These are phyloP conservation scores for Pelodytes ibericus DNA, from an alignment of 2,797 vertebrate genomes.

Conservation along the genomic window DNA sequence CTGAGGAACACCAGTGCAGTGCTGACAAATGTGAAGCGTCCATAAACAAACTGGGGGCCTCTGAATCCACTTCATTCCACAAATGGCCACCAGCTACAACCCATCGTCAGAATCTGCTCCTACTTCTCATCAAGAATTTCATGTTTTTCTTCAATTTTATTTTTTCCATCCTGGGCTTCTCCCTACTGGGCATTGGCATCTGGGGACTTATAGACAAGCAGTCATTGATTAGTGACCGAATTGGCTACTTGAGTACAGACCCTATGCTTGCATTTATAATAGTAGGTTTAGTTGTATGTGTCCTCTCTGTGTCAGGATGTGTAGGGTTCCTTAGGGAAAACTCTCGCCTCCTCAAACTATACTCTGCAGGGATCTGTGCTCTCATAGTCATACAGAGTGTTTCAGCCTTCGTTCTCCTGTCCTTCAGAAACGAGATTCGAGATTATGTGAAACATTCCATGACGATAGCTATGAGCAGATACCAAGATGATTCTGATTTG, in stretches of 20 bases:
- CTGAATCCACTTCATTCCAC: slow-evolving; percentile 6
- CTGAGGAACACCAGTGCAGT: neutral
- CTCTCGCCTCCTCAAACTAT: slow-evolving; percentile 77
- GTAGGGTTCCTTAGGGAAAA: slow-evolving; percentile 82
- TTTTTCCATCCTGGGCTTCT: slow-evolving; percentile 79
- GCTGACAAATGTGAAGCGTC: neutral
- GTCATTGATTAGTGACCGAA: slow-evolving; percentile 71
- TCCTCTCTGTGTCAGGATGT: slow-evolving; percentile 81
- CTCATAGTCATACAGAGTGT: slow-evolving; percentile 74
- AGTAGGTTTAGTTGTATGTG: slow-evolving; percentile 70
- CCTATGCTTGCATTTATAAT: slow-evolving; percentile 82
- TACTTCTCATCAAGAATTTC: slow-evolving; percentile 76
- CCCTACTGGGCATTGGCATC: slow-evolving; percentile 75
- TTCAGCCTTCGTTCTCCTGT: slow-evolving; percentile 71
- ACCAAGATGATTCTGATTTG: slow-evolving; percentile 86
- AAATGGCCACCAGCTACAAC: neutral
- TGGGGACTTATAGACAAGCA: slow-evolving; percentile 88
- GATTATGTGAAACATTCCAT: slow-evolving; percentile 71
- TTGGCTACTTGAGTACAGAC: slow-evolving; percentile 73
- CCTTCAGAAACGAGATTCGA: slow-evolving; percentile 71
- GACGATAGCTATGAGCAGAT: slow-evolving; percentile 75
- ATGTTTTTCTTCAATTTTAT: slow-evolving; percentile 79
- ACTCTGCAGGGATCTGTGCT: slow-evolving; percentile 67
- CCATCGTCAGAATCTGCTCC: slow-evolving; percentile 52
- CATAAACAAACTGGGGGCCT: neutral